Percentiles rank a stretch among this genome's conserved stretches.
These are phyloP conservation scores for Aramus guarauna DNA, from an alignment of 2,113 vertebrate genomes.

Conservation along the genomic window DNA sequence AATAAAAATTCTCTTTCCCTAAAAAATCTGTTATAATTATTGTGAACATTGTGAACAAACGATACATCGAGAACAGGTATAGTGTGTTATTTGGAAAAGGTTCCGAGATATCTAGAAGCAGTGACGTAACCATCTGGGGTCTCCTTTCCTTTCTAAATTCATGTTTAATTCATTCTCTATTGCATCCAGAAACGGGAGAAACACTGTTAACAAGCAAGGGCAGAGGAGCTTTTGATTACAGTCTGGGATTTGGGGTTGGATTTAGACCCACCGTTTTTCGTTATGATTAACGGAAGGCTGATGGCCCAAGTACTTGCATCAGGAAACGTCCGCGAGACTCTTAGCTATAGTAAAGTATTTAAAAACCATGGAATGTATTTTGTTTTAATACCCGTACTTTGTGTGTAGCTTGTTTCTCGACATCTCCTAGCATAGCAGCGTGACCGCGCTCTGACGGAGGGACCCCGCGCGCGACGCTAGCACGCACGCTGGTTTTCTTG, in stretches of 20 bases:
- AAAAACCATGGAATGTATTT: background rate
- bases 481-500: fast-evolving
- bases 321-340: background rate
- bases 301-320: background rate
- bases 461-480: background rate
- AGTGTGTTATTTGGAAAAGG: background rate
- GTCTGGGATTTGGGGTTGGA: background rate
- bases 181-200: background rate
- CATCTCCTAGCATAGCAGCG: background rate
- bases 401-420: background rate
- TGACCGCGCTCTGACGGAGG: background rate
- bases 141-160: background rate
- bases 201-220: background rate
- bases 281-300: background rate
- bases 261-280: background rate
- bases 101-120: background rate
- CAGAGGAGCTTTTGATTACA: background rate
- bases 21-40: background rate
- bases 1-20: background rate
- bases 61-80: background rate
- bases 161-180: background rate
- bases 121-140: background rate
- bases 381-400: background rate
- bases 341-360: background rate
- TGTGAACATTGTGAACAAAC: background rate